A percentile compares a stretch with the other conserved stretches of the same genome.
Evolutionary conservation across 2,888 invertebrate genomes (phyloP).

Genomic region (Chalcosyrphus nemorum): DNA sequence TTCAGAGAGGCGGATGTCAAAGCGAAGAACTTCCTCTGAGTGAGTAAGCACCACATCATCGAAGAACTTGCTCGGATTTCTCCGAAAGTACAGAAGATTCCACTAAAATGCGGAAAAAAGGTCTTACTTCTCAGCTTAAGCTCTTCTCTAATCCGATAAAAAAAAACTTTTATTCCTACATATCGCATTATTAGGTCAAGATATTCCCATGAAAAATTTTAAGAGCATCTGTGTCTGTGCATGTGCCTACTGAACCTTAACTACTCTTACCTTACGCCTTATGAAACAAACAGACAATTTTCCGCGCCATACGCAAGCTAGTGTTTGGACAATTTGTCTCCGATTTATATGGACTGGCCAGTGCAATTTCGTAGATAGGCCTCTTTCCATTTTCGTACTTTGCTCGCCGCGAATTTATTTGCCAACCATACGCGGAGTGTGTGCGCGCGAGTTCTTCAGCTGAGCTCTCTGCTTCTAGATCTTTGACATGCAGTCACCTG

Average conservation of each 20-base stretch:
- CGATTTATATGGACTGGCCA: conserved; percentile 59
- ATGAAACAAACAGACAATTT: conserved; percentile 3
- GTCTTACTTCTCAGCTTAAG: too few species aligned
- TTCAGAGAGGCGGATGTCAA: too few species aligned
- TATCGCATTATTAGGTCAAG: conserved; percentile 26
- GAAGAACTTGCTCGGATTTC: too few species aligned
- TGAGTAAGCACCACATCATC: too few species aligned
- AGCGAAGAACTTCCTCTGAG: too few species aligned
- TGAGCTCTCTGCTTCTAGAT: conserved; percentile 43
- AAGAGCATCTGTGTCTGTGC: conserved; percentile 1
- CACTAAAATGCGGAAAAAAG: too few species aligned
- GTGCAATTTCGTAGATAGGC: conserved; percentile 60
- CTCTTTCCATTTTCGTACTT: conserved; percentile 61
- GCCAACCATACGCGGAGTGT: conserved; percentile 60
- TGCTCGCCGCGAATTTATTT: conserved; percentile 54
- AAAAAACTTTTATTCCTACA: too few species aligned
- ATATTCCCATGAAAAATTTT: conserved; percentile 51
- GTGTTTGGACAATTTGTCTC: conserved; percentile 69
- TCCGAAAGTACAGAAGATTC: too few species aligned
- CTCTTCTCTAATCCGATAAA: too few species aligned
- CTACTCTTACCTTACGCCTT: conserved; percentile 17
- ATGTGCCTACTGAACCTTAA: conserved; percentile 47
- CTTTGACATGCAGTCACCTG: conserved; percentile 70
- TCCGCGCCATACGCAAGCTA: conserved; percentile 41
- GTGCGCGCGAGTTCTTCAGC: not conserved